Evolutionary conservation across 2,888 invertebrate species (phyloP), one percentile per base, ranked within the genome.

Genomic region (Torymus tubicola): DNA sequence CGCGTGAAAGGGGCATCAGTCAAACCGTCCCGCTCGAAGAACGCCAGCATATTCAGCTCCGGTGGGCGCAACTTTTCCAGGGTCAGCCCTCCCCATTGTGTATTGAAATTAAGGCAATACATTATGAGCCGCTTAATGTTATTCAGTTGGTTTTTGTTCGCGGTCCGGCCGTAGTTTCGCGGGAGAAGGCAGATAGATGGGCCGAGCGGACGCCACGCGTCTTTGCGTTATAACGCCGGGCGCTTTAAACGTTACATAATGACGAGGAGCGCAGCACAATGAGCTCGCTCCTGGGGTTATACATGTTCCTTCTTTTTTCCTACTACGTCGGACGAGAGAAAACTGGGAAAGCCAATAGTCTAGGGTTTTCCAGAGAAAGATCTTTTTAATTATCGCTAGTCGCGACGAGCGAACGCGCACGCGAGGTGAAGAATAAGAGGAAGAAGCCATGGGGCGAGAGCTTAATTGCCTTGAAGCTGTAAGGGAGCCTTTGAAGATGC

Each of bases 41-140:
- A 11, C 50, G 2, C 21, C 14, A 14, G n/a, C 52, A 52, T 63
- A 2, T 31, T 14, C 57, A 24, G 16, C 57, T 42, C 11, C 60
- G 60, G n/a, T n/a, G 60, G 42, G 57, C 16, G 64, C 42, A 57
- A 57, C 57, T 50, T 58, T 58, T 72, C 52, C 16, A 67, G 16
- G 10, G n/a, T 58, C 18, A 2, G n/a, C 50, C 13, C 80, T 76
- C 60, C 18, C 71, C 85, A 85, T 86, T 86, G 85, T 85, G 80
- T 83, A 86, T 85, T 84, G 83, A 85, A 87, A 85, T 86, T 83
- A 85, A 85, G 80, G 84, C 84, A 85, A 85, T 85, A 84, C 83
- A 86, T 86, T 86, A 74, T 79, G 84, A 85, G 80, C 81, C 80
- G 84, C 82, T 84, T 86, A 85, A 86, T 83, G 85, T 82, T 85